Evolutionary conservation across 2,888 invertebrate species (phyloP), one percentile per base, ranked within the genome.

Genomic region (Myathropa florea): DNA sequence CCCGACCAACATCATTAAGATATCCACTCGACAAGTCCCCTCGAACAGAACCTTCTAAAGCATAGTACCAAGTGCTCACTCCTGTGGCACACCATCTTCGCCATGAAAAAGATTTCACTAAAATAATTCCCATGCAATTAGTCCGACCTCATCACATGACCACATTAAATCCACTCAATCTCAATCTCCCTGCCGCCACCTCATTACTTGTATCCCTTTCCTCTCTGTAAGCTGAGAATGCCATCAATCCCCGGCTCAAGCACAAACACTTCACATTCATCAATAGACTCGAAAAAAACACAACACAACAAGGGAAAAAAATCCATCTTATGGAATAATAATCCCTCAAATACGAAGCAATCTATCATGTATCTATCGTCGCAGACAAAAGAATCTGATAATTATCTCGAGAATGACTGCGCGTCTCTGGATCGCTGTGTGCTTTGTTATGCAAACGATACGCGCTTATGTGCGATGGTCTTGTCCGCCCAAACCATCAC

Each of bases 381-480:
- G 81, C 68, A 81, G 65, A 81, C 81, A 85, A 85, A 81, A 59
- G 71, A 80, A 80, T 75, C 80, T 57, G 80, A 80, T 85, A 81
- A 85, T 85, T 81, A 85, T 81, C 63, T 68, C 30, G 23, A 72
- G 65, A 71, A 85, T 80, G 72, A 77, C 77, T 81, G 84, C 81
- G 76, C 67, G 72, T 80, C 81, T 4, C 33, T 33, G 9, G 2
- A 12, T 33, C n/a, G 33, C 21, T 30, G 33, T 33, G 33, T 33
- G 33, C 46, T 46, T 46, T 46, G 46, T 46, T 46, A 46, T 46
- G 46, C 46, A 46, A 46, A 46, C 46, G 39, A 60, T 60, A 59
- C 18, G 46, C 46, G 65, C 64, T 68, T 18, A 39, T 39, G 36
- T 59, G 33, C 21, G 61, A 55, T 61, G 10, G 23, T 10, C 21